Evolutionary conservation across 2,113 vertebrate species (phyloP), one percentile per base, ranked within the genome.

Genomic region (Sylvilagus bachmani): DNA sequence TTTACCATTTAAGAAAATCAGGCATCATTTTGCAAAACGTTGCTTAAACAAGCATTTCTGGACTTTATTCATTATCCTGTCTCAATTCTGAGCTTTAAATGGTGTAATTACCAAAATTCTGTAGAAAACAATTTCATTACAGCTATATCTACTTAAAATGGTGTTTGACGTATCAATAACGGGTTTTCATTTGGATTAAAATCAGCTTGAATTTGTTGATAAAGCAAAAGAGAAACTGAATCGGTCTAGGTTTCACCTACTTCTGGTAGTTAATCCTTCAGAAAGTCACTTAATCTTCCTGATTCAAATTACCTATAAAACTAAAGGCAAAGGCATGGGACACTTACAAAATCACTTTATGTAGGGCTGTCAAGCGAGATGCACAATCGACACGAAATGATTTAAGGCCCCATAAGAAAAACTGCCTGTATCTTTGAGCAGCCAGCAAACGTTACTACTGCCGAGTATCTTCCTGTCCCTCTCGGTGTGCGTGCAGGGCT

Each of bases 61-160:
- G 53, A 70, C 74, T 81, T 70, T 80, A 83, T 93, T 96, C 66
- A 91, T 96, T 94, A 95, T 91, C 86, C 67, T 67, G 75, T 82
- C 89, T 96, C 78, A 80, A 10, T 91, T 93, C 83, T 89, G 11
- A 89, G 89, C 51, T 89, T 96, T 93, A 89, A 96, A 62, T 93
- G 93, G 62, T 89, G 19, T 75, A 96, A 97, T 95, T 86, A 94
- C 64, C 82, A 97, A 9, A 94, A 94, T 95, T 96, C 89, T 95
- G 82, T 31, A 58, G 83, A 80, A 93, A 97, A 96, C 91, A 96
- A 94, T 95, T 95, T 96, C 89, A 93, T 94, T 97, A 96, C 0
- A 89, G 75, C 58, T 62, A 67, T 51, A 79, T 62, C 94, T 96
- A 91, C 53, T 96, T 95, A 93, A 95, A 96, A 81, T 49, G 33